Percentiles rank a stretch among this genome's conserved stretches.
phyloP scores from a whole-genome alignment of 2,888 invertebrate genomes.

The Calameuta filiformis region DNA sequence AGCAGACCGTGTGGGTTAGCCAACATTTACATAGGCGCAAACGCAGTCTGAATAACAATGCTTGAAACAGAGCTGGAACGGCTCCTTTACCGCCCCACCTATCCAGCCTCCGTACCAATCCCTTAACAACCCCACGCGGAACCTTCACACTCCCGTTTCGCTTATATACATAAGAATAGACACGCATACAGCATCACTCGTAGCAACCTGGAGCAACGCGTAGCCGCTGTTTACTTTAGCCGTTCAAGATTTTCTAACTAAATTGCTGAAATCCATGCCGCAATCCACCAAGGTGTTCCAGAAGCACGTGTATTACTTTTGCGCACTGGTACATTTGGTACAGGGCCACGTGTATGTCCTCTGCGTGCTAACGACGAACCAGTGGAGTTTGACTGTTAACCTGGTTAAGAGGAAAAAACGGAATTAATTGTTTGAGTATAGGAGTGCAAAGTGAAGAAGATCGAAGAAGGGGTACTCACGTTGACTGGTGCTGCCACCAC shows the following conservation, averaged over 20 bases:
- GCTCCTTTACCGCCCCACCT: slow-evolving; percentile 15
- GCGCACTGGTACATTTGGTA: background rate
- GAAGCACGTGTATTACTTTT: background rate
- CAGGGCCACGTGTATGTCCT: slow-evolving; percentile 9
- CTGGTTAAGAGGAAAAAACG: slow-evolving; percentile 32
- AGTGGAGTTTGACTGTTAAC: slow-evolving; percentile 31
- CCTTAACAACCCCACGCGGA: slow-evolving; percentile 2
- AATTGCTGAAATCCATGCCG: slow-evolving; percentile 21
- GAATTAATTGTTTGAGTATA: slow-evolving; percentile 15
- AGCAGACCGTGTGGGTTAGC: slow-evolving; percentile 39
- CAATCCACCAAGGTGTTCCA: slow-evolving; percentile 1
- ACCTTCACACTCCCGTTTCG: slow-evolving; percentile 2
- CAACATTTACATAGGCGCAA: slow-evolving; percentile 54
- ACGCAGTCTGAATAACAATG: slow-evolving; percentile 55
- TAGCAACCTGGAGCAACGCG: background rate
- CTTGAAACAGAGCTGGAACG: slow-evolving; percentile 40
- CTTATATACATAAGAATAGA: background rate
- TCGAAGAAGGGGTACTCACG: background rate
- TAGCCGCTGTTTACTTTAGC: slow-evolving; percentile 8
- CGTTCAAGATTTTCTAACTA: slow-evolving; percentile 15
- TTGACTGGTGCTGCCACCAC: background rate
- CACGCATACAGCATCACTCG: slow-evolving; percentile 20
- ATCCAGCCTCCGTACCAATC: slow-evolving; percentile 5
- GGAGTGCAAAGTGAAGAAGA: background rate
- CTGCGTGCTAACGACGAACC: slow-evolving; percentile 31